phyloP scores from a whole-genome alignment of 2,797 vertebrate species.

The Taenioides sp. region DNA sequence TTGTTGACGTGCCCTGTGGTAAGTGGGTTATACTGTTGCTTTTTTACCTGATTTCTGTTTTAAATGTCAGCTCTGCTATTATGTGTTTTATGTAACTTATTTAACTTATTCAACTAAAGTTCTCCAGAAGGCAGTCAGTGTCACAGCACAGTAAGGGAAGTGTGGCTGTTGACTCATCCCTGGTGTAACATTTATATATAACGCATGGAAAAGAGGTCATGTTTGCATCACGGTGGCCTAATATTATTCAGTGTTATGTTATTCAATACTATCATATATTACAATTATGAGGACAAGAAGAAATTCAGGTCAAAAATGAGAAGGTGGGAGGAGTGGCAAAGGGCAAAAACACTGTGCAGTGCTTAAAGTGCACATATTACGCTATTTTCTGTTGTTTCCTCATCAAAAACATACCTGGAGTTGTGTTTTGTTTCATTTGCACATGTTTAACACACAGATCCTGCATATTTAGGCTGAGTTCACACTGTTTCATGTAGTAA shows the following conservation, averaged over 20 bases:
- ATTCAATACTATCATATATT: neutral
- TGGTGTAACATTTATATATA: slow-evolving; percentile 1
- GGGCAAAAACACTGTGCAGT: too few species aligned
- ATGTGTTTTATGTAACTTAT: slow-evolving; percentile 1
- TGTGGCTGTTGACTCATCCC: slow-evolving; percentile 1
- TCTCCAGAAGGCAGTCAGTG: neutral
- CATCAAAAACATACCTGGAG: too few species aligned
- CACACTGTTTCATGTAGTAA: too few species aligned
- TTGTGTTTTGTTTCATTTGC: too few species aligned
- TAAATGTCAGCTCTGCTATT: neutral
- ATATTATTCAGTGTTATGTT: neutral
- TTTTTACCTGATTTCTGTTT: slow-evolving; percentile 14
- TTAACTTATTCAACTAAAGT: neutral
- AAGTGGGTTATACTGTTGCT: slow-evolving; percentile 6
- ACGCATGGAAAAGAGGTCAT: neutral
- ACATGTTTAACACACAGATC: too few species aligned
- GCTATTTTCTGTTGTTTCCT: too few species aligned
- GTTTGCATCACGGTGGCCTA: neutral
- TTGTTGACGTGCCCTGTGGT: slow-evolving; percentile 13
- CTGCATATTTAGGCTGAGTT: too few species aligned
- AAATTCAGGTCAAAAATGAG: too few species aligned
- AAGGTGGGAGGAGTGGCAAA: too few species aligned
- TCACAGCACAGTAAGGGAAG: neutral
- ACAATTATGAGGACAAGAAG: neutral
- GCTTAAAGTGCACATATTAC: too few species aligned